These are phyloP conservation scores for Brachionus asplanchnoidis DNA, from an alignment of 1,140 invertebrate genomes.

Conservation along the genomic window DNA sequence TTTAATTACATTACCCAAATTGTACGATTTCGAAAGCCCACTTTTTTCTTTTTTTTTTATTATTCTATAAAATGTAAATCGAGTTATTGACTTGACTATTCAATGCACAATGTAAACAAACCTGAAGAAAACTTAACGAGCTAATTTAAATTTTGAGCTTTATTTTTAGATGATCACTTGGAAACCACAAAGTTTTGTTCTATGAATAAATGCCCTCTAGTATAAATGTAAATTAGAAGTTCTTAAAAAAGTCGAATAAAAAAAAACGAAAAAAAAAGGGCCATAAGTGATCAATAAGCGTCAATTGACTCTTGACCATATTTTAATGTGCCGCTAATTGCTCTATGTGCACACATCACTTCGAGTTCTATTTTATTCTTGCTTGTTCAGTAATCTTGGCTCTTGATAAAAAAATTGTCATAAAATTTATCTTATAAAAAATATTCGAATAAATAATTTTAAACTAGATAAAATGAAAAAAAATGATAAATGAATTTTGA, in stretches of 20 bases:
- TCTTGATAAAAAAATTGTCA: not conserved
- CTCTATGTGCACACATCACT: not conserved
- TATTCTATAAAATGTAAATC: not conserved
- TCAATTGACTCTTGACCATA: not conserved
- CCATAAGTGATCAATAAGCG: constrained; percentile 18
- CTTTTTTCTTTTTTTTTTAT: constrained; percentile 22
- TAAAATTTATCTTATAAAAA: not conserved
- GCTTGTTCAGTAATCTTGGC: not conserved
- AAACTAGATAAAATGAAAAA: not conserved
- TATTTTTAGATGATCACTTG: constrained; percentile 12
- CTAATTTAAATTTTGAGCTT: not conserved
- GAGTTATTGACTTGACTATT: not conserved
- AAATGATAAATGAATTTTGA: no score
- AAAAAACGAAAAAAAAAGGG: not conserved
- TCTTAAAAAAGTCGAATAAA: not conserved
- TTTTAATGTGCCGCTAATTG: not conserved
- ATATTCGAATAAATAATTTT: not conserved
- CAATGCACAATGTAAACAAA: not conserved
- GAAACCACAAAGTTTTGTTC: not conserved
- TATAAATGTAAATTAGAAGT: constrained; percentile 31
- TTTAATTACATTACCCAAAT: constrained; percentile 26
- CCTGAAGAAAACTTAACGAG: not conserved
- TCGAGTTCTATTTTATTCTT: not conserved
- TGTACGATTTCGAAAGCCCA: not conserved
- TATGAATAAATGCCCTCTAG: constrained; percentile 21